phyloP scores from a whole-genome alignment of 2,113 vertebrate species.

The Buteo buteo region DNA sequence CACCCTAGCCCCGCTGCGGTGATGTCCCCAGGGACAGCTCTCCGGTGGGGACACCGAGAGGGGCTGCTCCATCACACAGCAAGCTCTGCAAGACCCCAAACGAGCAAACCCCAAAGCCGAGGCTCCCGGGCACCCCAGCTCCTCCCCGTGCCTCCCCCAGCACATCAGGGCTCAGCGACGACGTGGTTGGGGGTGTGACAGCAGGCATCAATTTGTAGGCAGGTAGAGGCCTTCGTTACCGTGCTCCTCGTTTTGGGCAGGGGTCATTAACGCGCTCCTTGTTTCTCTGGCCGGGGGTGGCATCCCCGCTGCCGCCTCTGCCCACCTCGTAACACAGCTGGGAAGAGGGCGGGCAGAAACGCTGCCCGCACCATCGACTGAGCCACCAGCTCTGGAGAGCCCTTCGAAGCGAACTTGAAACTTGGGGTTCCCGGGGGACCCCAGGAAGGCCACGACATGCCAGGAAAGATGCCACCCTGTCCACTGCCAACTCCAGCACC shows the following conservation, averaged over 20 bases:
- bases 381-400: not conserved
- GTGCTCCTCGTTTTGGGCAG: not conserved
- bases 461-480: not conserved
- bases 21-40: not conserved
- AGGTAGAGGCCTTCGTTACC: not conserved
- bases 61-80: not conserved
- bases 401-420: not conserved
- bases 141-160: rapidly evolving
- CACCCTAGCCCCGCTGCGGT: not conserved
- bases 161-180: rapidly evolving
- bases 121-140: not conserved
- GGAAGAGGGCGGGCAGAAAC: not conserved
- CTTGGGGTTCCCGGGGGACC: not conserved
- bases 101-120: not conserved
- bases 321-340: not conserved
- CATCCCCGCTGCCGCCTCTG: not conserved
- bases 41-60: not conserved
- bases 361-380: rapidly evolving
- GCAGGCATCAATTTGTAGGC: conserved; percentile 39
- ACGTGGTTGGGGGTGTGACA: not conserved
- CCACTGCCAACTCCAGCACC: not conserved
- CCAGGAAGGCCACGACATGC: not conserved
- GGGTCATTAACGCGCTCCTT: not conserved
- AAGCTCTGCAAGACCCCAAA: not conserved
- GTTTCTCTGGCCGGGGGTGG: not conserved